Conservation (phyloP, 2,888 invertebrate species). For the Scaptomyza parva region DNA sequence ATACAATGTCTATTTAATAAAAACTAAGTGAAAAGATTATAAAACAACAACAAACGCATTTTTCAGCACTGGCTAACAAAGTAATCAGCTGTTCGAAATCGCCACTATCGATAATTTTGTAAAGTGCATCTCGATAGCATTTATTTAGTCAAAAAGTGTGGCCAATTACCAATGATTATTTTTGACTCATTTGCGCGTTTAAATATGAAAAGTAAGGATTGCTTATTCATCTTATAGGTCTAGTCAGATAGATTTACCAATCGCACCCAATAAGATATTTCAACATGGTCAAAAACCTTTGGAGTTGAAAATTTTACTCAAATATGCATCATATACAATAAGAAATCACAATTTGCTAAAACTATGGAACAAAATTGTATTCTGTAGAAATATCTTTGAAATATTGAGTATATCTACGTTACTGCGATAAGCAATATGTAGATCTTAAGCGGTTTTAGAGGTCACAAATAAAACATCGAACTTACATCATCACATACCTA, state of each 20-base stretch:
- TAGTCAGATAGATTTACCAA: neutral
- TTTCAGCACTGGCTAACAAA: constrained; percentile 40
- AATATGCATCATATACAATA: no score
- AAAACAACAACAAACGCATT: constrained; percentile 65
- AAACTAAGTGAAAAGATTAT: constrained; percentile 58
- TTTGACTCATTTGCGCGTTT: neutral
- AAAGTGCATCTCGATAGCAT: neutral
- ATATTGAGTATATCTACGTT: no score
- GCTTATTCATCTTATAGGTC: neutral
- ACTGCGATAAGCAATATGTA: no score
- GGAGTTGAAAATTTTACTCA: no score
- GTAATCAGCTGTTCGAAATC: constrained; percentile 38
- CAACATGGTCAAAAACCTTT: no score
- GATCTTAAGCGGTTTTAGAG: no score
- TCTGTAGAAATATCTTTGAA: no score
- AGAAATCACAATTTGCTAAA: no score
- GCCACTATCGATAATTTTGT: constrained; percentile 24
- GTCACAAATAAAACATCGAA: no score
- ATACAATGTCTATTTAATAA: constrained; percentile 18
- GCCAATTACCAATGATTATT: neutral
- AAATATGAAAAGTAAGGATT: neutral
- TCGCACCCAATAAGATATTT: no score
- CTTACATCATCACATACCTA: no score
- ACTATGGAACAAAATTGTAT: no score
- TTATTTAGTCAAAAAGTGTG: neutral